Conservation (phyloP, 2,113 vertebrate species). For the Gopherus flavomarginatus region DNA sequence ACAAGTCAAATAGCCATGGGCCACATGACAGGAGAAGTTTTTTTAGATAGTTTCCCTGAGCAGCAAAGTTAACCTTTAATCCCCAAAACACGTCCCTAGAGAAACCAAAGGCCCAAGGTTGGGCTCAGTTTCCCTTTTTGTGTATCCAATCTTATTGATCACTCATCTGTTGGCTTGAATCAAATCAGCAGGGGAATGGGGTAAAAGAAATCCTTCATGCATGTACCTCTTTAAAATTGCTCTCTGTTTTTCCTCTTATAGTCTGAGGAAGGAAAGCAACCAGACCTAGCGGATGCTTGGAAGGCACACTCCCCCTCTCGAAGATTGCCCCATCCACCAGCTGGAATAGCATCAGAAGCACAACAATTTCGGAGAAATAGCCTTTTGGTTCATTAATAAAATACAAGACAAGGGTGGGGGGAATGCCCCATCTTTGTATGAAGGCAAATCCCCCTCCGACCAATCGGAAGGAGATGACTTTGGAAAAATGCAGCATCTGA, state of each 20-base stretch:
- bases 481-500: neutral
- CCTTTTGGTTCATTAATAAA: neutral
- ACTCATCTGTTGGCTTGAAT: neutral
- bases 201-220: neutral
- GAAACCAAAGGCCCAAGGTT: neutral
- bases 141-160: constrained; percentile 31
- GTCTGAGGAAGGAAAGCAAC: neutral
- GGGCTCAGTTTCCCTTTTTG: constrained; percentile 27
- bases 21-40: neutral
- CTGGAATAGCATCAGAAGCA: accelerated
- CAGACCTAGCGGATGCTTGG: neutral
- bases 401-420: accelerated
- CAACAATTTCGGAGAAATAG: neutral
- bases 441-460: neutral
- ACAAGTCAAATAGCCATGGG: constrained; percentile 10
- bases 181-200: neutral
- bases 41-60: constrained; percentile 14
- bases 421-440: neutral
- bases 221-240: neutral
- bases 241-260: neutral
- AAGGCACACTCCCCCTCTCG: accelerated
- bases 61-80: constrained; percentile 28
- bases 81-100: neutral
- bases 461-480: neutral
- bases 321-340: neutral